Conservation (phyloP, 2,888 invertebrate genomes). For the Clistopyga incitator region DNA sequence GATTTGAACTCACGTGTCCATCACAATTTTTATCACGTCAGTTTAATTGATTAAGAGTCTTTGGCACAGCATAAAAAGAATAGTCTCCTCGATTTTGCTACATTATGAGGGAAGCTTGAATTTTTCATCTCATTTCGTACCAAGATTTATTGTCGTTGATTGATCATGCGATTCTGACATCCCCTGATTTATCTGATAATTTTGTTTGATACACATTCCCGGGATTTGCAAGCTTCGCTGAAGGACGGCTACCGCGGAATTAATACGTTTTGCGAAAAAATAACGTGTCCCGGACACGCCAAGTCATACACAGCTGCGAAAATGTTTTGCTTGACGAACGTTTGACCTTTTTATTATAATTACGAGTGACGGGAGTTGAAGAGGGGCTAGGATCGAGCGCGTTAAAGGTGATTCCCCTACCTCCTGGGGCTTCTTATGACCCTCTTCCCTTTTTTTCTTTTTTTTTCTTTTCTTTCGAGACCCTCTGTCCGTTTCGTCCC, state of each 20-base stretch:
- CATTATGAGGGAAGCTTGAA: too few species aligned
- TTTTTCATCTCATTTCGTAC: too few species aligned
- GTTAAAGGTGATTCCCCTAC: background rate
- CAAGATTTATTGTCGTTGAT: too few species aligned
- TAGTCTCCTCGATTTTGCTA: too few species aligned
- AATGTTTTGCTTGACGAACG: slow-evolving; percentile 4
- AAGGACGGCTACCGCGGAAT: background rate
- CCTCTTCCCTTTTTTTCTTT: background rate
- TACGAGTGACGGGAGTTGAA: slow-evolving; percentile 14
- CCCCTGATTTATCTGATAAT: too few species aligned
- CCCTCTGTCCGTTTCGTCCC: background rate
- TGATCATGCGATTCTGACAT: too few species aligned
- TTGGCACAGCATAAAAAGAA: too few species aligned
- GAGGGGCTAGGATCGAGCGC: background rate
- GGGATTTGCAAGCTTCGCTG: too few species aligned
- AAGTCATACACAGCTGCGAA: slow-evolving; percentile 4
- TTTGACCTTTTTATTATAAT: slow-evolving; percentile 28
- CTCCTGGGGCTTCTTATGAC: background rate
- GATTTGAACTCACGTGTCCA: too few species aligned
- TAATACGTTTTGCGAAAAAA: background rate
- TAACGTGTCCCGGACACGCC: background rate
- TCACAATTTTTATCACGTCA: too few species aligned
- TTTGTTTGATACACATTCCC: too few species aligned
- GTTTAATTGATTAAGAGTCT: too few species aligned
- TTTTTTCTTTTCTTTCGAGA: background rate